phyloP scores from a whole-genome alignment of 2,113 vertebrate species.

The Tonatia bakeri region DNA sequence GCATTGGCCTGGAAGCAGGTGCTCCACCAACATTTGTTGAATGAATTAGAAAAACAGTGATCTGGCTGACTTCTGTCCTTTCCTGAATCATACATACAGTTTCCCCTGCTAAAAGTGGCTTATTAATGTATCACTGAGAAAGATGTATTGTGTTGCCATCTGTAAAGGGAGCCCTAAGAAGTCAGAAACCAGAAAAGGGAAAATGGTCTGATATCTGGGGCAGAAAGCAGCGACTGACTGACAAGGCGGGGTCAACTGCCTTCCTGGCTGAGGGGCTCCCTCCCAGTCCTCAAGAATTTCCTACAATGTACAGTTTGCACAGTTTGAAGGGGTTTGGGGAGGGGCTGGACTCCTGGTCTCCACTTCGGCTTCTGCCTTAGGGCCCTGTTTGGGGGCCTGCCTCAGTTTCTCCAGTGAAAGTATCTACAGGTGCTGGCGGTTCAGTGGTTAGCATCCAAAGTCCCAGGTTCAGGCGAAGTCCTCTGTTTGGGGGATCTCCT shows the following conservation, averaged over 20 bases:
- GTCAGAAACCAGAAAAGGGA: neutral
- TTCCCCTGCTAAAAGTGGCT: neutral
- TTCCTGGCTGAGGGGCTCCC: neutral
- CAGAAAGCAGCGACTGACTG: neutral
- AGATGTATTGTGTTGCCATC: neutral
- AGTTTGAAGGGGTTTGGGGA: neutral
- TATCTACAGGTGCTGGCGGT: neutral
- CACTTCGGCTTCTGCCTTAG: neutral
- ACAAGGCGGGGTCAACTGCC: neutral
- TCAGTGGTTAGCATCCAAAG: neutral
- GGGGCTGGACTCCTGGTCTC: neutral
- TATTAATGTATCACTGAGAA: neutral
- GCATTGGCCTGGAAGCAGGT: neutral
- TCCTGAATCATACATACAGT: neutral
- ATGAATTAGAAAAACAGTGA: neutral
- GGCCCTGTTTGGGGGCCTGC: neutral
- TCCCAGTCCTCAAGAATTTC: neutral
- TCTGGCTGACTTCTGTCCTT: neutral
- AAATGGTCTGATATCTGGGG: neutral
- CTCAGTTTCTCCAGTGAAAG: slow-evolving; percentile 8
- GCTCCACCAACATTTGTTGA: neutral
- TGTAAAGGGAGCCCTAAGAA: neutral
- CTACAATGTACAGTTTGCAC: neutral
- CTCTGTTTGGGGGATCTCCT: neutral
- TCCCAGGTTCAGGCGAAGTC: neutral